Percentiles rank a stretch among this genome's conserved stretches.
phyloP scores from a whole-genome alignment of 2,113 vertebrate genomes.

The Alaudala cheleensis region DNA sequence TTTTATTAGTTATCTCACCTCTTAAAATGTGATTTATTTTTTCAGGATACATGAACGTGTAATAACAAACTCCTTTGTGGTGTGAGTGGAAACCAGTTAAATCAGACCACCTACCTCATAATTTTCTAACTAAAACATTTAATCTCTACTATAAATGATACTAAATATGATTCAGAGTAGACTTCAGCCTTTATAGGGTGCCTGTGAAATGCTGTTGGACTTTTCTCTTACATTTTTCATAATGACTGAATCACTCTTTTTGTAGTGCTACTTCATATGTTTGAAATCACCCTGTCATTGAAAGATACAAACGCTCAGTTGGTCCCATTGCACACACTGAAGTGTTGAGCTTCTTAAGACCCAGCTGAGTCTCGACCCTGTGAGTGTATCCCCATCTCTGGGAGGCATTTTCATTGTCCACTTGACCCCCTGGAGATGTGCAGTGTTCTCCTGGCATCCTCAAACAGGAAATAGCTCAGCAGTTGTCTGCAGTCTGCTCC shows the following conservation, averaged over 20 bases:
- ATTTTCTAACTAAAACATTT: not conserved
- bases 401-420: not conserved
- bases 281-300: not conserved
- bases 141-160: not conserved
- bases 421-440: not conserved
- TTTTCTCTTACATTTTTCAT: not conserved
- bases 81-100: not conserved
- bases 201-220: not conserved
- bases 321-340: not conserved
- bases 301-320: not conserved
- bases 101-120: not conserved
- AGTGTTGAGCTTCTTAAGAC: not conserved
- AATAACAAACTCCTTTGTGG: not conserved
- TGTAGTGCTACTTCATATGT: not conserved
- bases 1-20: not conserved
- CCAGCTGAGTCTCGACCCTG: not conserved
- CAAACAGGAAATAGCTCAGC: not conserved
- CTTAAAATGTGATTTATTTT: conserved; percentile 7
- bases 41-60: not conserved
- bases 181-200: not conserved
- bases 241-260: not conserved
- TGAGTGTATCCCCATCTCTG: not conserved
- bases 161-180: not conserved
- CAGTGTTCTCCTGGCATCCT: not conserved
- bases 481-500: not conserved